Conservation (phyloP, 2,797 vertebrate species). For the Myotis myotis region DNA sequence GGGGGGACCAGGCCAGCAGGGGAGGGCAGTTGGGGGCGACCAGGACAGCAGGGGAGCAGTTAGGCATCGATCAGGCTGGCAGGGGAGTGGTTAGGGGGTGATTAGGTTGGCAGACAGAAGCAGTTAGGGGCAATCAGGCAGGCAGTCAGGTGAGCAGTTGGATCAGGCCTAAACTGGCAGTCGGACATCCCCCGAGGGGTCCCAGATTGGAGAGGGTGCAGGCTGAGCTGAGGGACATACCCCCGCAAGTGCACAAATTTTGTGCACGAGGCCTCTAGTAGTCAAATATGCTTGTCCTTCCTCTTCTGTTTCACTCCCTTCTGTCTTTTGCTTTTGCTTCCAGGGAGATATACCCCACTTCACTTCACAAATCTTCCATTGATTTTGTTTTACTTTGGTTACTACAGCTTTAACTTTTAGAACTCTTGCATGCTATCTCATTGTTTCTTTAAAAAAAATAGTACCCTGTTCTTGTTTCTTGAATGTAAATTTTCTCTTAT, state of each 20-base stretch:
- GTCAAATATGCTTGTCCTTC: not conserved
- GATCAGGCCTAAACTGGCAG: no score
- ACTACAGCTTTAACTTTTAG: not conserved
- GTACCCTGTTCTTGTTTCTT: not conserved
- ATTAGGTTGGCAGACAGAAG: no score
- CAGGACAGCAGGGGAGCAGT: no score
- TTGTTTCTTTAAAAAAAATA: not conserved
- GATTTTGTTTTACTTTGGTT: not conserved
- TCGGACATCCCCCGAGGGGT: fast-evolving
- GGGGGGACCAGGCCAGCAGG: no score
- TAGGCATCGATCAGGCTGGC: fast-evolving
- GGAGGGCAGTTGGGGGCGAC: no score
- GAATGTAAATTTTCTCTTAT: not conserved
- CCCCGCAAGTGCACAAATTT: no score
- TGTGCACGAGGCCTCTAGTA: not conserved
- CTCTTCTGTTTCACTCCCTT: not conserved
- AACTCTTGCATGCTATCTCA: not conserved
- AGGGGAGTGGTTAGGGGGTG: no score
- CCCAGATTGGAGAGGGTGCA: no score
- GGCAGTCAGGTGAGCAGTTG: no score
- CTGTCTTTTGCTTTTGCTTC: not conserved
- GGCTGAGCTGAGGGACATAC: no score
- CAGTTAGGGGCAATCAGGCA: no score
- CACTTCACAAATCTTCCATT: not conserved
- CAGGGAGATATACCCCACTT: not conserved